Evolutionary conservation across 2,797 vertebrate genomes (phyloP), one percentile per base, ranked within the genome.

Genomic region (Acipenser transmontanus): DNA sequence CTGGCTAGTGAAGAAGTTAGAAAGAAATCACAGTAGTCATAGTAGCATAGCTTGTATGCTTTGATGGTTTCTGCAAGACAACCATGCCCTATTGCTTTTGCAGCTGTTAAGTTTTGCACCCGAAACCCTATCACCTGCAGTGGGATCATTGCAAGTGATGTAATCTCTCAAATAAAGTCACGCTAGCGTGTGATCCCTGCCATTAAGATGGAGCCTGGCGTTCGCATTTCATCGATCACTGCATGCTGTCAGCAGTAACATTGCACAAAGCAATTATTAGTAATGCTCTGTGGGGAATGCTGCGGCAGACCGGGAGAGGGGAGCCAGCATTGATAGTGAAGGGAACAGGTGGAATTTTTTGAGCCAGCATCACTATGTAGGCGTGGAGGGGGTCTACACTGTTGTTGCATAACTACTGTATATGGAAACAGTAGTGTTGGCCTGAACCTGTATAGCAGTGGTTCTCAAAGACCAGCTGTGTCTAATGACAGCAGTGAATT

Each of bases 91-190:
- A 34, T 34, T 34, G 34, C 34, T 34, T 34, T 34, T 34, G 34
- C 34, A 34, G 34, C 34, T 34, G 34, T 34, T 34, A 34, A 34
- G 34, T 34, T 34, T 34, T 34, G 34, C 78, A 83, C 81, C 76
- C 81, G 79, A 85, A 86, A 88, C 81, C 77, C 78, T 83, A 87
- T 87, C 82, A 73, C 83, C 79, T 75, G 77, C 73, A 72, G 73
- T 49, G 71, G 68, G 69, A 72, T 81, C 80, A 81, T 81, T 68
- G 73, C 74, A 74, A 75, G 75, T 89, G 88, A 90, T 86, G 87
- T 89, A 86, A 90, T 79, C 73, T 11, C 73, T 83, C 86, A 70
- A 64, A 85, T 89, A 84, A 34, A 34, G 82, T 71, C 67, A 56
- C 51, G 66, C 59, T 52, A 69, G 77, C 75, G 79, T 77, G 76